Evolutionary conservation across 2,888 invertebrate genomes (phyloP).

Genomic region (Drosophila atroscutellata): DNA sequence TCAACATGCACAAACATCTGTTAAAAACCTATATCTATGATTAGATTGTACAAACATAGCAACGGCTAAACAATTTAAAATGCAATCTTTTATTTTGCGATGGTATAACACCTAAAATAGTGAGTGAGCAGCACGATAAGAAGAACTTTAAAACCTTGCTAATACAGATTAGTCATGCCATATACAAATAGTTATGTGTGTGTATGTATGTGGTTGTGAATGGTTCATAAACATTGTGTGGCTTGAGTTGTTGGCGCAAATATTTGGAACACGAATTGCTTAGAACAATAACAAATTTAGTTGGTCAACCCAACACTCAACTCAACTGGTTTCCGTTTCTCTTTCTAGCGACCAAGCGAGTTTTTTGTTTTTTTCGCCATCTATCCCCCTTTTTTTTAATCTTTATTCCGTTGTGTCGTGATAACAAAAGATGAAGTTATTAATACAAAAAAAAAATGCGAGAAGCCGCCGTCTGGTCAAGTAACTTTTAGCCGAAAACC

Average conservation of each 20-base stretch:
- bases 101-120: constrained; percentile 14
- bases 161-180: constrained; percentile 63
- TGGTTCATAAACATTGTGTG: constrained; percentile 40
- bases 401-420: constrained; percentile 34
- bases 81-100: constrained; percentile 31
- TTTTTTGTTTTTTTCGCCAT: constrained; percentile 21
- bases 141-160: constrained; percentile 28
- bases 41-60: constrained; percentile 15
- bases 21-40: constrained; percentile 1
- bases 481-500: constrained; percentile 46
- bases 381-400: constrained; percentile 12
- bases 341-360: constrained; percentile 48
- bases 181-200: not conserved
- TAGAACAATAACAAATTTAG: constrained; percentile 61
- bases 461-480: constrained; percentile 30
- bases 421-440: constrained; percentile 58
- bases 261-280: constrained; percentile 58
- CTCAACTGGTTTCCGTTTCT: constrained; percentile 62
- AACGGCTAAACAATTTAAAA: constrained; percentile 36
- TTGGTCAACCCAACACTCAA: constrained; percentile 44
- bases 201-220: not conserved
- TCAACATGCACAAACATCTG: not conserved
- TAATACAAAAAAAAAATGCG: constrained; percentile 27
- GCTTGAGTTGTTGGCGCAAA: constrained; percentile 47
- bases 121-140: constrained; percentile 32